These are phyloP conservation scores for Synanthedon vespiformis DNA, from an alignment of 2,888 invertebrate species.

Conservation along the genomic window DNA sequence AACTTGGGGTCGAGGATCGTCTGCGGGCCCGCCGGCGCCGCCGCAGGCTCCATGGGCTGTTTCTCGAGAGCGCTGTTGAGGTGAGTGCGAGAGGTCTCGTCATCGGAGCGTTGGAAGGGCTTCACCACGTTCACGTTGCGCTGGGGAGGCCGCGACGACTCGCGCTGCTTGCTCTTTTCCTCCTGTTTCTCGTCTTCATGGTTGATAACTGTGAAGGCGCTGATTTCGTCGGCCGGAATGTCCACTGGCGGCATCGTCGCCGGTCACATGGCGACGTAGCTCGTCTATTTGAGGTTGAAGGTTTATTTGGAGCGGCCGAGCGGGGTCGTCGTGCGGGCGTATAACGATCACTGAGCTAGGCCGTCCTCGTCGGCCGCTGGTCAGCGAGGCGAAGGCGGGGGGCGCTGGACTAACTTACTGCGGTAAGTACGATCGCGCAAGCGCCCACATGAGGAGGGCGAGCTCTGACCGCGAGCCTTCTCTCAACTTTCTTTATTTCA, in stretches of 20 bases:
- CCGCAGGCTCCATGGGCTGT: slow-evolving; percentile 6
- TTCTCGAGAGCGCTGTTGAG: slow-evolving; percentile 5
- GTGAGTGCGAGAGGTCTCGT: slow-evolving; percentile 6
- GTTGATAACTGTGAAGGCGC: slow-evolving; percentile 42
- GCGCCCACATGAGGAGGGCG: slow-evolving; percentile 27
- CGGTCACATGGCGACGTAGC: slow-evolving; percentile 9
- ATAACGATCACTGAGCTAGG: slow-evolving; percentile 3
- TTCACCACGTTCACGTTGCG: slow-evolving; percentile 43
- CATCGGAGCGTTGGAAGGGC: slow-evolving; percentile 34
- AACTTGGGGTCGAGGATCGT: slow-evolving; percentile 68
- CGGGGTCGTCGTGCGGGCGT: slow-evolving; percentile 8
- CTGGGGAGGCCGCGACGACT: slow-evolving; percentile 6
- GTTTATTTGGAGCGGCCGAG: neutral
- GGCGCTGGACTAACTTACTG: slow-evolving; percentile 10
- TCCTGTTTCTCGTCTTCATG: slow-evolving; percentile 13
- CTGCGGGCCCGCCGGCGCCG: slow-evolving; percentile 13
- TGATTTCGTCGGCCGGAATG: slow-evolving; percentile 22
- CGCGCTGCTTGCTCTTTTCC: neutral
- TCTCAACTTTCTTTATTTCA: slow-evolving; percentile 1
- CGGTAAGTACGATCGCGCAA: slow-evolving; percentile 32
- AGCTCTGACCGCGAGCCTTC: slow-evolving; percentile 7
- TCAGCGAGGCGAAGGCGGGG: slow-evolving; percentile 11
- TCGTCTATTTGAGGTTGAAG: too few relatives aligned
- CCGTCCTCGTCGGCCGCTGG: slow-evolving; percentile 15
- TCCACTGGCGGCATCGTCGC: slow-evolving; percentile 40